Percentiles rank a stretch among this genome's conserved stretches.
Evolutionary conservation across 1,140 invertebrate species (phyloP).

Genomic region (Scaptomyza montana): DNA sequence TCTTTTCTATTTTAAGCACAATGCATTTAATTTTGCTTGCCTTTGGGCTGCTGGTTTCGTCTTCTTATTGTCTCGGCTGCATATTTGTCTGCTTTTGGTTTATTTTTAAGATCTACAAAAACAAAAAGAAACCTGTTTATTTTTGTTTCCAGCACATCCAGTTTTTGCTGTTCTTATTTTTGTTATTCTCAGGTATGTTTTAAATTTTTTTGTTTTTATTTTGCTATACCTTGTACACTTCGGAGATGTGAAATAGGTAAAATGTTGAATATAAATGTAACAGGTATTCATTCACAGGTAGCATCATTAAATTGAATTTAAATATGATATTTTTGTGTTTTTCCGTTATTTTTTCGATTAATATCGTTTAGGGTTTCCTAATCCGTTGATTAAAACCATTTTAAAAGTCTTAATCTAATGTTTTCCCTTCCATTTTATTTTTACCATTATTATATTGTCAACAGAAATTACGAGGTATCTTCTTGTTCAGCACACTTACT

Average conservation of each 20-base stretch:
- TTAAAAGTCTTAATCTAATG: too few species aligned
- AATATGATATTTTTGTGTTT: too few species aligned
- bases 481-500: background rate
- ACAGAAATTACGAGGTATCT: background rate
- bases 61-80: conserved; percentile 1
- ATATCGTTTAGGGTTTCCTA: too few species aligned
- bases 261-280: too few species aligned
- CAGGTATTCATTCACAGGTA: too few species aligned
- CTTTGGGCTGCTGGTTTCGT: conserved; percentile 9
- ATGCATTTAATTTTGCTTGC: conserved; percentile 13
- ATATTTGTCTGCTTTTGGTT: conserved; percentile 34
- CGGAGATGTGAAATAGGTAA: too few species aligned
- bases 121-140: conserved; percentile 49
- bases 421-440: too few species aligned
- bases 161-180: conserved; percentile 48
- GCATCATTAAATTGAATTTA: too few species aligned
- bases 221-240: conserved; percentile 8
- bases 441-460: background rate
- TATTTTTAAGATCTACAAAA: conserved; percentile 46
- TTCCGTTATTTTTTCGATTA: too few species aligned
- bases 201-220: conserved; percentile 50
- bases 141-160: conserved; percentile 42
- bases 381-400: too few species aligned
- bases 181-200: conserved; percentile 25
- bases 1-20: conserved; percentile 32